Percentiles rank a stretch among this genome's conserved stretches.
These are phyloP conservation scores for Pangasius mekongensis DNA, from an alignment of 2,797 vertebrate species.

Conservation along the genomic window DNA sequence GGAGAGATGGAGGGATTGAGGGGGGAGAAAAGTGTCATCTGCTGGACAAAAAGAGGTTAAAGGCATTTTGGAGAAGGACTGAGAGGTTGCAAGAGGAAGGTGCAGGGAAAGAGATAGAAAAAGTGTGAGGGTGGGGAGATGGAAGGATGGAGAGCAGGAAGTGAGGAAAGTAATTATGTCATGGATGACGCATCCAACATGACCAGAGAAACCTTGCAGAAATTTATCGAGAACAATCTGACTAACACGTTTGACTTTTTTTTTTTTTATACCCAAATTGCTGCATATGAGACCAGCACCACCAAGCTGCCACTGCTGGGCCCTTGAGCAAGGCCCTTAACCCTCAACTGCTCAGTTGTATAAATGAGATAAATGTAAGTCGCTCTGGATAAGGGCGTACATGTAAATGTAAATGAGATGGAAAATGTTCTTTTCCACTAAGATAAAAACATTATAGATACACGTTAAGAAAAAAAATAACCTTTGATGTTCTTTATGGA, in stretches of 20 bases:
- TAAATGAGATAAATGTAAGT: too few relatives aligned
- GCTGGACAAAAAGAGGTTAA: constrained; percentile 70
- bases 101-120: constrained; percentile 41
- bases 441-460: neutral
- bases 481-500: constrained; percentile 56
- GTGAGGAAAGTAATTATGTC: constrained; percentile 77
- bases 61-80: constrained; percentile 70
- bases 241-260: constrained; percentile 75
- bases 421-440: neutral
- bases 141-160: constrained; percentile 51
- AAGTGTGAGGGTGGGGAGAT: constrained; percentile 57
- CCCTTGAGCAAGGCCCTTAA: too few relatives aligned
- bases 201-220: constrained; percentile 75
- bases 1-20: constrained; percentile 64
- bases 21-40: constrained; percentile 43
- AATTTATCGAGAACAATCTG: constrained; percentile 74
- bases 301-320: too few relatives aligned
- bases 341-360: too few relatives aligned
- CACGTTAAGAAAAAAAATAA: constrained; percentile 43
- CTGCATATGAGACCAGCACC: neutral
- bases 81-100: constrained; percentile 60
- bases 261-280: constrained; percentile 52
- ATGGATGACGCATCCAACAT: constrained; percentile 76
- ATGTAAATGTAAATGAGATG: neutral
- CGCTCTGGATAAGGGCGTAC: too few relatives aligned